Evolutionary conservation across 2,113 vertebrate species (phyloP).

Genomic region (Esox niger): DNA sequence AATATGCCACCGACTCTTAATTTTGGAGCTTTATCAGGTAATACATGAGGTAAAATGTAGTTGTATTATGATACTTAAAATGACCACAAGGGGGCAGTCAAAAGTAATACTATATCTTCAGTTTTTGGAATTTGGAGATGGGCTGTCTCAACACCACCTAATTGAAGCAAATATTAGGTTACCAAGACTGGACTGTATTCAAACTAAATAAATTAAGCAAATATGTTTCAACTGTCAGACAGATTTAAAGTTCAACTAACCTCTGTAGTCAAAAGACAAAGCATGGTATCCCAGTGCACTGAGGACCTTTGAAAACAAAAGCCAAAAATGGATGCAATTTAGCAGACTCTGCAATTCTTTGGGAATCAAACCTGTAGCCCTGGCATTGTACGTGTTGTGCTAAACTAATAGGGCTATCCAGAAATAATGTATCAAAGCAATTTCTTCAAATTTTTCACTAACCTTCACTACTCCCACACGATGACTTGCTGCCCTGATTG

Average conservation of each 20-base stretch:
- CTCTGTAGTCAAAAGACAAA: constrained; percentile 87
- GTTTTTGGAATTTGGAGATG: no score
- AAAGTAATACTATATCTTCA: neutral
- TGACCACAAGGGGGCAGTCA: constrained; percentile 44
- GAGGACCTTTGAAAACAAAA: constrained; percentile 72
- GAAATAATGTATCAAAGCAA: constrained; percentile 19
- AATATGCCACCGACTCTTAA: no score
- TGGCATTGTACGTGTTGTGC: no score
- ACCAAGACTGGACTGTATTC: no score
- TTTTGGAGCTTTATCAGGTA: no score
- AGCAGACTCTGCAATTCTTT: neutral
- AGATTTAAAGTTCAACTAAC: constrained; percentile 62
- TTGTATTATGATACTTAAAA: no score
- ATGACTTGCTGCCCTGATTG: constrained; percentile 76
- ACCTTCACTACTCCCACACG: constrained; percentile 82
- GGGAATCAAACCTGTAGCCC: no score
- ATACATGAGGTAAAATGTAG: no score
- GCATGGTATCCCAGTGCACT: constrained; percentile 84
- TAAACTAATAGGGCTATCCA: no score
- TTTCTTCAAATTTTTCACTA: constrained; percentile 38
- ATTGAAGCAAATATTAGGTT: no score
- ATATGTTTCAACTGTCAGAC: constrained; percentile 1
- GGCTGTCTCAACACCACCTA: no score
- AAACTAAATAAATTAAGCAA: no score
- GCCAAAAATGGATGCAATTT: neutral